A percentile compares a stretch with the other conserved stretches of the same genome.
Conservation (phyloP, 1,140 invertebrate genomes). For the Stegodyphus dumicola region DNA sequence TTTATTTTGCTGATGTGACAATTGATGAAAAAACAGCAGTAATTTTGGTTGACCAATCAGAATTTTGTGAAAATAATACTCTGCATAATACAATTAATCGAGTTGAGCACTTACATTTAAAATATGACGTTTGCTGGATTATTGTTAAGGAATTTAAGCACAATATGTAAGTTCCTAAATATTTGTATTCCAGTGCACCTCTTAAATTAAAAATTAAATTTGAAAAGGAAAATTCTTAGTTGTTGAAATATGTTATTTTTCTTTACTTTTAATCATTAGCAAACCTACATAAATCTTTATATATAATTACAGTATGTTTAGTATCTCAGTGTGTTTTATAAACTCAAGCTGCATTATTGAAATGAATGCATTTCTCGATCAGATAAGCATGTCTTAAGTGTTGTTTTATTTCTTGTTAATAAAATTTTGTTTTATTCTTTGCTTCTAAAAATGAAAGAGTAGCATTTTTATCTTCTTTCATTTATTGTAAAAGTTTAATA, state of each 20-base stretch:
- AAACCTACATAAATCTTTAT: background rate
- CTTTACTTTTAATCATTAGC: background rate
- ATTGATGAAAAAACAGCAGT: slow-evolving; percentile 37
- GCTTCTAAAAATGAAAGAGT: too few relatives aligned
- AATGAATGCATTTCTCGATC: too few relatives aligned
- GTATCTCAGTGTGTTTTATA: too few relatives aligned
- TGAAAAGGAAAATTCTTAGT: too few relatives aligned
- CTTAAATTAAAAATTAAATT: background rate
- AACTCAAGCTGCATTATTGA: too few relatives aligned
- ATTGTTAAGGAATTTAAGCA: slow-evolving; percentile 15
- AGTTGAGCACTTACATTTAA: slow-evolving; percentile 8
- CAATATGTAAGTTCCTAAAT: slow-evolving; percentile 7
- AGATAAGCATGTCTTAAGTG: too few relatives aligned
- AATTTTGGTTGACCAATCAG: slow-evolving; percentile 16
- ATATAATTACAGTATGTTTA: too few relatives aligned
- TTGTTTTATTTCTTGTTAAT: too few relatives aligned
- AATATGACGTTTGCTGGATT: slow-evolving; percentile 38
- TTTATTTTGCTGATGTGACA: slow-evolving; percentile 38
- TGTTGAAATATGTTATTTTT: too few relatives aligned
- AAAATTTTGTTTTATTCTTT: too few relatives aligned
- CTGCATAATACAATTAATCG: background rate
- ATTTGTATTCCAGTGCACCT: background rate
- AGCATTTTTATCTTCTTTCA: too few relatives aligned
- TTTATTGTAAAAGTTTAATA: too few relatives aligned
- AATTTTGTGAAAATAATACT: slow-evolving; percentile 3